phyloP scores from a whole-genome alignment of 2,797 vertebrate genomes.

The Loriculus beryllinus region DNA sequence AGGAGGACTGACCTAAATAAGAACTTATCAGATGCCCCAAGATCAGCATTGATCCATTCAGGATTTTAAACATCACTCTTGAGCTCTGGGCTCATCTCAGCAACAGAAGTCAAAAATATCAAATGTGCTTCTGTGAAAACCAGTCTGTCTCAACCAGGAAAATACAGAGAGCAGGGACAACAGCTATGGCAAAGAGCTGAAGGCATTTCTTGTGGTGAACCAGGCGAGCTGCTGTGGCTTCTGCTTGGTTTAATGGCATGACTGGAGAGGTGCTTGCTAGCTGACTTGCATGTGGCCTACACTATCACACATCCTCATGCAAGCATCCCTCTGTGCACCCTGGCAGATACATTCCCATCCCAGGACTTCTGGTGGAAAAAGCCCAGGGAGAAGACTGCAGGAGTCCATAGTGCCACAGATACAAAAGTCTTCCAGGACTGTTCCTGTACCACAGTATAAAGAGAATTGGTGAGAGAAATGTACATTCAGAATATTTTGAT shows the following conservation, averaged over 20 bases:
- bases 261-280: background rate
- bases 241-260: background rate
- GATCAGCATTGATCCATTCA: background rate
- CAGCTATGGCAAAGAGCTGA: background rate
- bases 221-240: background rate
- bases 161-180: background rate
- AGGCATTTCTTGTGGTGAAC: background rate
- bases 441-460: background rate
- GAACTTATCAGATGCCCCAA: background rate
- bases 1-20: background rate
- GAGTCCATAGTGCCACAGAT: background rate
- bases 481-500: background rate
- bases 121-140: background rate
- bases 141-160: background rate
- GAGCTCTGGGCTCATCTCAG: background rate
- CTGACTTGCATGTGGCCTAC: background rate
- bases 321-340: background rate
- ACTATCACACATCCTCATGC: background rate
- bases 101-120: background rate
- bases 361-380: background rate
- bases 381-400: background rate
- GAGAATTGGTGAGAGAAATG: background rate
- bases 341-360: background rate
- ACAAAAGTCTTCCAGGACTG: background rate
- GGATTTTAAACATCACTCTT: background rate